Conservation (phyloP, 2,888 invertebrate species). For the Mesodorylaimus sp. region DNA sequence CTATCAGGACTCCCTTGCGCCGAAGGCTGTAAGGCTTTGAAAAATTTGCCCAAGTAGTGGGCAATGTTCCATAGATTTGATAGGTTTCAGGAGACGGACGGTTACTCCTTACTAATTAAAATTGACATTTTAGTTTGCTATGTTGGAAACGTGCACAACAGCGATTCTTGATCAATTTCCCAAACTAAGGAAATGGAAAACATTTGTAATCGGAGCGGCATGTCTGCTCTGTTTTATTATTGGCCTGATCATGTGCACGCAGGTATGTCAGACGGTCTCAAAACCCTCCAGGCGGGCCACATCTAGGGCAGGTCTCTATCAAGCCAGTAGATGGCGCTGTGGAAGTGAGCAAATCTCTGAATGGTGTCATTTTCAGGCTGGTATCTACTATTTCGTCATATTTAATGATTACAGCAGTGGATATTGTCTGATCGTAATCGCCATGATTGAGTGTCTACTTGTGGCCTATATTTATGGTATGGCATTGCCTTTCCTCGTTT, state of each 20-base stretch:
- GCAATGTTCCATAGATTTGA: too few relatives aligned
- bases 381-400: constrained; percentile 13
- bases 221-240: constrained; percentile 21
- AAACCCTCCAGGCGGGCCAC: too few relatives aligned
- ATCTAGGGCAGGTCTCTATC: too few relatives aligned
- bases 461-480: constrained; percentile 12
- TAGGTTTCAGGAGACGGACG: too few relatives aligned
- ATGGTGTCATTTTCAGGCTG: constrained; percentile 10
- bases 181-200: constrained; percentile 32
- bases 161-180: constrained; percentile 33
- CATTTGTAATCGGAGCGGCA: constrained; percentile 14
- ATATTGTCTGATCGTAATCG: constrained; percentile 11
- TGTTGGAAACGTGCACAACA: constrained; percentile 30
- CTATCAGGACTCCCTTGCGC: too few relatives aligned
- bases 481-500: too few relatives aligned
- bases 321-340: too few relatives aligned
- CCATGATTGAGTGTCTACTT: constrained; percentile 7
- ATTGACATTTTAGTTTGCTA: constrained; percentile 43
- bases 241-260: constrained; percentile 20
- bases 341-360: too few relatives aligned
- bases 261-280: too few relatives aligned
- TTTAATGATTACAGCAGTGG: constrained; percentile 12
- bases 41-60: too few relatives aligned
- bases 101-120: too few relatives aligned
- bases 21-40: too few relatives aligned